Base-by-base conservation (phyloP, 2,797 vertebrate species). In the Acanthornis magna region DNA sequence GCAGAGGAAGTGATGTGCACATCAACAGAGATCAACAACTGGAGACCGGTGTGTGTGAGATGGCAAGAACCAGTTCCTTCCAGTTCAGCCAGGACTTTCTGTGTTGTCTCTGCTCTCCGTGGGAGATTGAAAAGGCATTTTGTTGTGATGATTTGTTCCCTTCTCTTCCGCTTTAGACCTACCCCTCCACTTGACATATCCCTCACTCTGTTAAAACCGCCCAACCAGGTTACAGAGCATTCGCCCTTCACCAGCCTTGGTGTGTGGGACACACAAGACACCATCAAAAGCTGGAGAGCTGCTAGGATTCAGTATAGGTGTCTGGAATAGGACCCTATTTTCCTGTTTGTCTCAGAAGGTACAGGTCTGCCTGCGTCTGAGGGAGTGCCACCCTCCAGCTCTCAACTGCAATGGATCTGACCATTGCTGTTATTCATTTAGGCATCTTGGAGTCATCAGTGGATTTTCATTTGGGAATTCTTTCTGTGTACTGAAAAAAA, bases 21-120 rank as follows among this genome's bases (percentile, higher is more conserved):
- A 27, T 95, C 95, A 92, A 85, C 88, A 87, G 82, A 95, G 94
- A 96, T 95, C 95, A 96, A 90, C 87, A 95, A 80, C 88, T 84
- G 66, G 85, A 81, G 85, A 91, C 77, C 75, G 85, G 78, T 55
- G 91, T 68, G 67, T 72, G 70, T 22, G 77, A 91, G 80, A 81
- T 5, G 77, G 88, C 74, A 70, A 88, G 93, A 92, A 72, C 88
- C 80, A 94, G 89, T 79, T 90, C 62, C 71, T 95, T 95, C 85
- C 89, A 96, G 87, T 95, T 94, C 66, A 84, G 55, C 58, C 50
- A 53, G 71, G n/a, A 43, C 61, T 85, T 80, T 93, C 43, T 81
- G 40, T 62, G 40, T 43, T 77, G 50, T 42, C 18, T 42, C 34
- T 70, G n/a, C 34, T 84, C 34, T 63, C 55, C 34, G 30, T 3